Conservation (phyloP, 2,113 vertebrate genomes). For the Nipponia nippon region DNA sequence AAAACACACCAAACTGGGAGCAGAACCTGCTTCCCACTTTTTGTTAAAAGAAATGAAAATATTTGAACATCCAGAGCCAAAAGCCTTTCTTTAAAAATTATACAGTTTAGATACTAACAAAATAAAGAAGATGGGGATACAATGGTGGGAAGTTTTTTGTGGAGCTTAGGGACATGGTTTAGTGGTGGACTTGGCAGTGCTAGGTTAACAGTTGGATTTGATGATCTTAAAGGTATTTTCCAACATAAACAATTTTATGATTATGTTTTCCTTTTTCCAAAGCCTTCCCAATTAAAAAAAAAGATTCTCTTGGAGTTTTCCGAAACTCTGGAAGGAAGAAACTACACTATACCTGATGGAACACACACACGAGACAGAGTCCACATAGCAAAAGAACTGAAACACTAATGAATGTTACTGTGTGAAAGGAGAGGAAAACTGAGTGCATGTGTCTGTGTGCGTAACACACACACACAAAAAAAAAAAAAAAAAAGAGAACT, state of each 20-base stretch:
- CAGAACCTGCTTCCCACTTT: not conserved
- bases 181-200: no score
- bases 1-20: not conserved
- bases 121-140: not conserved
- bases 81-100: not conserved
- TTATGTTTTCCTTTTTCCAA: not conserved
- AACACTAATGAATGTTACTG: not conserved
- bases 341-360: not conserved
- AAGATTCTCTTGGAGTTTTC: not conserved
- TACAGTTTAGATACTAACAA: not conserved
- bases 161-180: no score
- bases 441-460: not conserved
- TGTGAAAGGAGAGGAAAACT: not conserved
- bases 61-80: not conserved
- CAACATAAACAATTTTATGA: no score
- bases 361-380: not conserved
- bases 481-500: not conserved
- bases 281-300: not conserved
- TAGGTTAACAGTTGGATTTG: no score
- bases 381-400: not conserved
- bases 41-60: not conserved
- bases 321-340: not conserved
- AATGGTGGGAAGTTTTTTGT: not conserved
- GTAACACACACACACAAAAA: no score
- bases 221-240: no score